phyloP scores from a whole-genome alignment of 2,113 vertebrate species.

The Perca schrenkii region DNA sequence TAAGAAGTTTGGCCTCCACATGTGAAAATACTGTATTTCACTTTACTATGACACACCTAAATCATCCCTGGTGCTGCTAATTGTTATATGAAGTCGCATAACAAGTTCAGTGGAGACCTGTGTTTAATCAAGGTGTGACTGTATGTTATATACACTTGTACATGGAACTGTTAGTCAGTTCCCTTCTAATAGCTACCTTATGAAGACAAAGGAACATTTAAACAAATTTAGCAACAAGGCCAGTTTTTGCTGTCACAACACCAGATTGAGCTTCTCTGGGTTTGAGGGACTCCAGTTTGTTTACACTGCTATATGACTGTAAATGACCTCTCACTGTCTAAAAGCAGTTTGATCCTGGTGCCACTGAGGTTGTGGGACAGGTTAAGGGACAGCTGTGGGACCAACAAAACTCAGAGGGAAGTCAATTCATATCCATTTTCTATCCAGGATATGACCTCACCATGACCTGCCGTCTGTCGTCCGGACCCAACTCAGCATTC shows the following conservation, averaged over 20 bases:
- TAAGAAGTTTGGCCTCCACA: not conserved
- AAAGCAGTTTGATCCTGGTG: conserved; percentile 28
- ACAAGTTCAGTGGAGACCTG: conserved; percentile 1
- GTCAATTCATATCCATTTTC: conserved; percentile 48
- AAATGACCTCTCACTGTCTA: conserved; percentile 31
- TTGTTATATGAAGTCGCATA: conserved; percentile 2
- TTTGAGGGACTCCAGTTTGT: conserved; percentile 32
- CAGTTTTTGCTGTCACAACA: conserved; percentile 49
- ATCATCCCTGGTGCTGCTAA: not conserved
- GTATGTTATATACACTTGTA: not conserved
- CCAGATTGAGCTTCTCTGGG: conserved; percentile 13
- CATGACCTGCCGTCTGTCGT: conserved; percentile 60
- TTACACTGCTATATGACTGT: conserved; percentile 40
- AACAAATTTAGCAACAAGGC: not conserved
- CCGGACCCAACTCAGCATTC: conserved; percentile 72
- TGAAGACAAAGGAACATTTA: not conserved
- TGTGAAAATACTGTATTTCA: not conserved
- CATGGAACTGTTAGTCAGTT: not conserved
- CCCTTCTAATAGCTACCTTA: not conserved
- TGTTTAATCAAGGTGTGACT: conserved; percentile 9
- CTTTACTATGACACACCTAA: not conserved
- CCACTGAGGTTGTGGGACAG: conserved; percentile 67
- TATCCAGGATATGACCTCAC: conserved; percentile 69
- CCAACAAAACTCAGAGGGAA: conserved; percentile 37
- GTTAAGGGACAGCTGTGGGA: conserved; percentile 53